Base-by-base conservation (phyloP, 2,113 vertebrate genomes). In the Rhea pennata region DNA sequence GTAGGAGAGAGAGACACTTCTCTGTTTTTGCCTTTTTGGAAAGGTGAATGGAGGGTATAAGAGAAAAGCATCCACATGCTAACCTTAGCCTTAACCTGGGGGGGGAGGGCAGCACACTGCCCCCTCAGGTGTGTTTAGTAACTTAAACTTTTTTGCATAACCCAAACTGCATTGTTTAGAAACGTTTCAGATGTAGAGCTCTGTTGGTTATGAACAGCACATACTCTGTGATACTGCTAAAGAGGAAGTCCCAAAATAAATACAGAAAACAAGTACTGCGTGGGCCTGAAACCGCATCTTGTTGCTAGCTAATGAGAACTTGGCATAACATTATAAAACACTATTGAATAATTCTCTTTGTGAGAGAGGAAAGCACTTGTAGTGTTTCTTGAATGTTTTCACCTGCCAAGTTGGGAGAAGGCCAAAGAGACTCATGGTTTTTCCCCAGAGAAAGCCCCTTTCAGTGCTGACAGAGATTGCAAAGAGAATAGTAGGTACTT, bases 101-200 rank as follows among this genome's bases (percentile, higher is more conserved):
- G 33, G 42, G 44, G 44, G 15, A 15, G 44, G 44, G 44, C 15
- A 15, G 3, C 50, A 5, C 0, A 0, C 7, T 23, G 58, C 33
- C 90, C 17, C 20, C 9, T 36, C 27, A 23, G 58, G 17, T 5
- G 4, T 10, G 31, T 62, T 6, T 5, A 31, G 36, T 40, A 51
- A 14, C 29, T 44, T n/a, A 23, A 10, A 9, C 16, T 53, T 54
- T 39, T 29, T 5, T 70, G 48, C 4, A 0, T n/a, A 20, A 15
- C 14, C 16, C 9, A 6, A 31, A 33, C 39, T 33, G 7, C 17
- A 0, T 33, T 40, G 40, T 1, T 1, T 4, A 6, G 16, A 3
- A 8, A 21, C 4, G 0, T 48, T 70, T 22, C 2, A 2, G 2
- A 0, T 22, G 17, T 5, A 0, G 71, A 66, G 79, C 58, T 36